Base-by-base conservation (phyloP, 1,140 invertebrate genomes). In the Telenomus remus region DNA sequence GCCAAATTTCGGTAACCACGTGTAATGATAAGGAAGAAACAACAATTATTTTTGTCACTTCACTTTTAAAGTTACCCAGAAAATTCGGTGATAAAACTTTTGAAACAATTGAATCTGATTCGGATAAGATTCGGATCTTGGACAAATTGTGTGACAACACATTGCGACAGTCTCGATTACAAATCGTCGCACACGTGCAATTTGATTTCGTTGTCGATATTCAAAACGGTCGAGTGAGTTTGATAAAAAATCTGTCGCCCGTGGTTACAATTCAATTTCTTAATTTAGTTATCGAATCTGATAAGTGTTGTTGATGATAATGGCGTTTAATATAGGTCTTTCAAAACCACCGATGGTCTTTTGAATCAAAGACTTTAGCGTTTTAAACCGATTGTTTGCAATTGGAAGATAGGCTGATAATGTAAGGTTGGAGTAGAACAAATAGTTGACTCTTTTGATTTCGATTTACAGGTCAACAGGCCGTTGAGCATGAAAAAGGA, bases 401-500 rank as follows among this genome's bases (percentile, higher is more conserved):
- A n/a, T 39, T 65, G n/a, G 33, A 1, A 34, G 61, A 64, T 64
- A 75, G 68, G 71, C 49, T 44, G 16, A 63, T 54, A 63, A 7
- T 39, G 33, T 39, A 56, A 71, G 13, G 46, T 46, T 46, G 48
- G 53, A 42, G 42, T 43, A 59, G 53, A 13, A 53, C 46, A 57
- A 59, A 59, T 11, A 53, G 51, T 19, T 12, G 12, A 55, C 46
- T 54, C 16, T 49, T 35, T 51, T 60, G 49, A 50, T 64, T 35
- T 39, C 16, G 73, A 56, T 47, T 85, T 87, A 63, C 87, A 94
- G 93, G 95, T 97, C 44, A 94, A 94, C 84, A 90, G 94, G 66
- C 97, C 97, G 10, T 85, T 96, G 53, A 95, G 95, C 49, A 98
- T 98, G 97, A 96, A 96, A 84, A 98, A 98, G 86, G 96, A 98